Percentiles rank a stretch among this genome's conserved stretches.
These are phyloP conservation scores for Allolobophora icterica DNA, from an alignment of 2,888 invertebrate genomes.

Conservation along the genomic window DNA sequence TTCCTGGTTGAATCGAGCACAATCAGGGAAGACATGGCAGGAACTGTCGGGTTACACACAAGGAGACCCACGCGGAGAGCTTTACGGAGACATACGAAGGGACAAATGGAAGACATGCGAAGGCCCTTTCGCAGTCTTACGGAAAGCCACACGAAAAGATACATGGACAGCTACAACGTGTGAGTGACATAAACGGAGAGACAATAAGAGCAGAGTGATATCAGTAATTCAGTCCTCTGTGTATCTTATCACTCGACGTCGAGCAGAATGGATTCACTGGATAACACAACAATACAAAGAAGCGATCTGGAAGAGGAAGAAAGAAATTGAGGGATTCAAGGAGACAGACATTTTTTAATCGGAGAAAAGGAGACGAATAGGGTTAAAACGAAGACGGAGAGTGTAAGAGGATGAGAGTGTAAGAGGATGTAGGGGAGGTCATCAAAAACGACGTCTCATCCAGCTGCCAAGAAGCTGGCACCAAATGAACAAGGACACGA, in stretches of 20 bases:
- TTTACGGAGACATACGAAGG: neutral
- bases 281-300: neutral
- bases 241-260: neutral
- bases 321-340: neutral
- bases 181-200: too few species aligned
- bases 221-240: too few species aligned
- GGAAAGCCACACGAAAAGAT: neutral
- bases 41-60: too few species aligned
- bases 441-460: neutral
- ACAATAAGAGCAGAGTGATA: neutral
- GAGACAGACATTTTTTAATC: neutral
- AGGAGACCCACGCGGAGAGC: neutral
- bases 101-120: too few species aligned
- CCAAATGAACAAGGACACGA: neutral
- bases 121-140: too few species aligned
- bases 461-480: neutral
- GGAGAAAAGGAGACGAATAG: neutral
- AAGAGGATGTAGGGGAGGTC: neutral
- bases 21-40: too few species aligned
- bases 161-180: too few species aligned
- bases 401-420: conserved; percentile 17
- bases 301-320: neutral
- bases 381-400: neutral
- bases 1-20: neutral
- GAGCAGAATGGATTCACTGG: neutral